phyloP scores from a whole-genome alignment of 2,888 invertebrate genomes.

The Opisthograptis luteolata region DNA sequence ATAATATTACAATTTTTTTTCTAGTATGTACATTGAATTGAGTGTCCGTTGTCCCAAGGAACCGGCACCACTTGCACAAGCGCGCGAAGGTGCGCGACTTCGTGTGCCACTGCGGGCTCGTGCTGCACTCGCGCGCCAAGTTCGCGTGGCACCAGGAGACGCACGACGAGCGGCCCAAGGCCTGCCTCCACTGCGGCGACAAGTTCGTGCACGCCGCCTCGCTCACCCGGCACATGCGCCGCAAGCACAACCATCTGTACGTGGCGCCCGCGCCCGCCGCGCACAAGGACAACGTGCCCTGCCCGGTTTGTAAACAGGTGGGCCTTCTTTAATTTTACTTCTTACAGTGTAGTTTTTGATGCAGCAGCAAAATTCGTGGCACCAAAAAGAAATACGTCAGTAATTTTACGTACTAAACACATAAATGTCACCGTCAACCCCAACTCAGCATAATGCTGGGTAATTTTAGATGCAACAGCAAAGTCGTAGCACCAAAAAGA shows the following conservation, averaged over 20 bases:
- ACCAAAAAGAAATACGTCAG: too few species aligned
- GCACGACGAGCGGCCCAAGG: constrained; percentile 92
- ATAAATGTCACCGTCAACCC: too few species aligned
- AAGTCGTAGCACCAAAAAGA: too few species aligned
- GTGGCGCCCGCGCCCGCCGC: constrained; percentile 85
- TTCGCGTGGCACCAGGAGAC: constrained; percentile 94
- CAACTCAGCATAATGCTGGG: too few species aligned
- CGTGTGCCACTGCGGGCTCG: constrained; percentile 91
- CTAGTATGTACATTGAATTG: too few species aligned
- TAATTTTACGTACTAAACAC: too few species aligned
- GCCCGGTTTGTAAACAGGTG: constrained; percentile 89
- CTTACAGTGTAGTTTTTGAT: too few species aligned
- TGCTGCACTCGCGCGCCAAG: constrained; percentile 93
- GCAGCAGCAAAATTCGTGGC: too few species aligned
- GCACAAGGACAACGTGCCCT: constrained; percentile 88
- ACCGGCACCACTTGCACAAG: constrained; percentile 89
- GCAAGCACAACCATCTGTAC: constrained; percentile 91
- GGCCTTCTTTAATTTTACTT: too few species aligned
- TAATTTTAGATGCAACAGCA: too few species aligned
- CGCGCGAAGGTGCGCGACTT: constrained; percentile 88
- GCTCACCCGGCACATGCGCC: constrained; percentile 92
- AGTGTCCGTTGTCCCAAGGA: constrained; percentile 55
- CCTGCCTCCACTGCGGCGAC: constrained; percentile 93
- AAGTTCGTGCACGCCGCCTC: constrained; percentile 94
- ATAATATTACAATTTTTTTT: too few species aligned